Evolutionary conservation across 2,888 invertebrate genomes (phyloP), one percentile per base, ranked within the genome.

Genomic region (Ochropleura leucogaster): DNA sequence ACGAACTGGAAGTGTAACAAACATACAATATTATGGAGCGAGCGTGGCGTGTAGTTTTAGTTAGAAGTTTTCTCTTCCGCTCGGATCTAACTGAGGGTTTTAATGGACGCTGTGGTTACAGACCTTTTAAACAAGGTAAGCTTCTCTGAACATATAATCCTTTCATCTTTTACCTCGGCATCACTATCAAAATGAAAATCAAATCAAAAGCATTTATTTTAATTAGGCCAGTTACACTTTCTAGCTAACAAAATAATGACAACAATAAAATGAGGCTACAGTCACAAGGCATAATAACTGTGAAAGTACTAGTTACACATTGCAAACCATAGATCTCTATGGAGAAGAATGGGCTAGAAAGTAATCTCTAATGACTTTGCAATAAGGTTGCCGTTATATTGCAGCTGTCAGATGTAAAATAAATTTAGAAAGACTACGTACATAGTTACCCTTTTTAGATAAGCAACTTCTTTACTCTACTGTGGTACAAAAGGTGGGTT

Each of bases 61-160:
- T 59, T 69, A 9, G 42, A 80, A 82, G 70, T 74, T 85, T 63
- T 66, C 47, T 60, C 71, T 83, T 69, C 85, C 85, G 65, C 64
- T 66, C 18, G 9, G 42, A 59, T 74, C 62, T 46, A 62, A 68
- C 59, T 67, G 16, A 66, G 74, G 14, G 55, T 65, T 73, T 62
- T 59, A 67, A 59, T 67, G 44, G 44, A 59, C 53, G 42, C 10
- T 72, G 82, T 64, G 85, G 85, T 77, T 68, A 57, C 49, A 20
- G 40, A 57, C 46, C 65, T 63, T 73, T 77, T 72, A 65, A 47
- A 10, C 55, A 64, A 71, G 18, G 49, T 47, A 60, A 46, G 60
- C 44, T 42, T 53, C 30, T 79, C 4, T 20, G 30, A 30, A 30
- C 30, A 20, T 44, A 70, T 9, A 8, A 5, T 51, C 14, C 59